Conservation (phyloP, 1,140 invertebrate species). For the Magallana angulata region DNA sequence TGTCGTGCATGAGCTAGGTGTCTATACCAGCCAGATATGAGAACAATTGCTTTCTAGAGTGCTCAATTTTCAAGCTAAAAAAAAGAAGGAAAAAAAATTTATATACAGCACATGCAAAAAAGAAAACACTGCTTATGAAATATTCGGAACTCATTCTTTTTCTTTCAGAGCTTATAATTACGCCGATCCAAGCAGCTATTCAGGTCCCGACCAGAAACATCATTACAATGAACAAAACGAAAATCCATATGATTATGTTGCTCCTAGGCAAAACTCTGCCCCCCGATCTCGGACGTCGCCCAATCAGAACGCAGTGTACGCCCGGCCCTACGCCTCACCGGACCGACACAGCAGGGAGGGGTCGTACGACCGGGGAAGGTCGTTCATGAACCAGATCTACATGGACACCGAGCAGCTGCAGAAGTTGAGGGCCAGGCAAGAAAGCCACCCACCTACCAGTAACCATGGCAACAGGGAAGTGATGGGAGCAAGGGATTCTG, state of each 20-base stretch:
- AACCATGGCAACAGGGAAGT: slow-evolving; percentile 49
- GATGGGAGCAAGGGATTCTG: slow-evolving; percentile 56
- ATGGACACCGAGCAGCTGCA: slow-evolving; percentile 74
- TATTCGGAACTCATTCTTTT: slow-evolving; percentile 29
- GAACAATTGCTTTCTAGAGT: too few species aligned
- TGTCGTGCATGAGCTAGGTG: too few species aligned
- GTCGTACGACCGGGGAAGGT: slow-evolving; percentile 53
- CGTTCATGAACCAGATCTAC: slow-evolving; percentile 75
- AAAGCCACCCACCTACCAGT: background rate
- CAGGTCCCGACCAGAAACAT: slow-evolving; percentile 43
- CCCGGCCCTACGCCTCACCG: slow-evolving; percentile 34
- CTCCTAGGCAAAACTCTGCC: slow-evolving; percentile 54
- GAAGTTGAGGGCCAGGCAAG: slow-evolving; percentile 53
- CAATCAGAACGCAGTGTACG: slow-evolving; percentile 50
- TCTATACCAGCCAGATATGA: too few species aligned
- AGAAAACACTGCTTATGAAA: background rate
- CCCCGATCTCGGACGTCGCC: slow-evolving; percentile 40
- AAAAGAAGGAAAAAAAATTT: background rate
- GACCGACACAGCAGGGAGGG: slow-evolving; percentile 18
- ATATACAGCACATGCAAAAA: background rate
- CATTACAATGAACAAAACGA: slow-evolving; percentile 53
- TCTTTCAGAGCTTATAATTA: slow-evolving; percentile 68
- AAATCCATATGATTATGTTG: slow-evolving; percentile 72
- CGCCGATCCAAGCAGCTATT: slow-evolving; percentile 57
- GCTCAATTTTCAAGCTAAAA: background rate